Conservation (phyloP, 2,113 vertebrate genomes). For the Carollia perspicillata region DNA sequence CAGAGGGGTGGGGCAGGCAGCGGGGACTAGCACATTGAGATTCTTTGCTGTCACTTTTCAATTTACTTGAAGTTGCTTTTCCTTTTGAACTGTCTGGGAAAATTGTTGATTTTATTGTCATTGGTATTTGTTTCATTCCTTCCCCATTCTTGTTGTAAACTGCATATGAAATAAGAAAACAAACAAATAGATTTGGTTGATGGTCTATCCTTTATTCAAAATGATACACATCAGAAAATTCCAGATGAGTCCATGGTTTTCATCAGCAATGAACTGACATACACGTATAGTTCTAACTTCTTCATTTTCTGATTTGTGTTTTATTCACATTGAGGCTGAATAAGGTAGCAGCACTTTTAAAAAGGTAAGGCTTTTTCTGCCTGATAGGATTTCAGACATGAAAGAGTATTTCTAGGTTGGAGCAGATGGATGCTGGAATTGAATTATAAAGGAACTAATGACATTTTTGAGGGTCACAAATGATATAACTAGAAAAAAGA, state of each 20-base stretch:
- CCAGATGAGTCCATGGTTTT: neutral
- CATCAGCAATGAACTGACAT: neutral
- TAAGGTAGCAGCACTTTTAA: neutral
- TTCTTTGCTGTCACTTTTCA: conserved; percentile 1
- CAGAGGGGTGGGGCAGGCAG: neutral
- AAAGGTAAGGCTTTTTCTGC: neutral
- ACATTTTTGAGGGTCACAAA: neutral
- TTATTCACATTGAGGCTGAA: neutral
- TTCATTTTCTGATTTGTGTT: conserved; percentile 5
- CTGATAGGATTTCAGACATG: neutral
- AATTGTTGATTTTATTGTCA: conserved; percentile 25
- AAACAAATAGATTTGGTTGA: neutral
- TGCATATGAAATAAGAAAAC: neutral
- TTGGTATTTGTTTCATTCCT: neutral
- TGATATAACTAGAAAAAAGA: neutral
- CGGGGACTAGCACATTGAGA: neutral
- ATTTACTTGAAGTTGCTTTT: neutral
- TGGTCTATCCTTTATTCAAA: neutral
- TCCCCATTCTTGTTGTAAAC: neutral
- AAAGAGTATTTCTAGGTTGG: neutral
- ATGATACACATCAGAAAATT: neutral
- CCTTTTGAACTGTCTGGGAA: neutral
- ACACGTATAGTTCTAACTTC: neutral
- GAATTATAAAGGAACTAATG: neutral
- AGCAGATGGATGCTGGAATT: neutral